Evolutionary conservation across 2,888 invertebrate genomes (phyloP).

Genomic region (Heliconius aoede): DNA sequence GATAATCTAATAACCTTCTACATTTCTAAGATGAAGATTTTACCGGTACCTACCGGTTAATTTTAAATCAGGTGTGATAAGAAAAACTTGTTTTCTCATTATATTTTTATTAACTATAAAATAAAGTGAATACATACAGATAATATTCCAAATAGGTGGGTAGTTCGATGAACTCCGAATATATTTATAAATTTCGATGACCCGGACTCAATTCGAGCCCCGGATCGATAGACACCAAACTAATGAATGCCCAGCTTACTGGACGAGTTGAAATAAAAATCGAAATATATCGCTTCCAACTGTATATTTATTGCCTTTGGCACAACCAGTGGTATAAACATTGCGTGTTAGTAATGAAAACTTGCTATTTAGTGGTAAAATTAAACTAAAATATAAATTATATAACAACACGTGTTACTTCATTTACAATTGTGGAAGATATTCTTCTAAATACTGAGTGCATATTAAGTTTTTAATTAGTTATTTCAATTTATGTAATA

Average conservation of each 20-base stretch:
- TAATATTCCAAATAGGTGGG: slow-evolving; percentile 39
- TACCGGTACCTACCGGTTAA: not conserved
- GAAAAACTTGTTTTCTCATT: not conserved
- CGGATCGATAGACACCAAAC: slow-evolving; percentile 59
- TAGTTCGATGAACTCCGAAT: slow-evolving; percentile 46
- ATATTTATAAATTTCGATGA: slow-evolving; percentile 53
- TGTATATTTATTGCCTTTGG: slow-evolving; percentile 70
- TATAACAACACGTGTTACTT: not conserved
- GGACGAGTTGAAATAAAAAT: slow-evolving; percentile 65
- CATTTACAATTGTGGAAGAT: not conserved
- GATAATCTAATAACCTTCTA: not conserved
- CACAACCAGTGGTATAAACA: slow-evolving; percentile 59
- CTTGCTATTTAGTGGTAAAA: slow-evolving; percentile 47
- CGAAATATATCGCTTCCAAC: slow-evolving; percentile 61
- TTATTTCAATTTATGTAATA: too few species aligned
- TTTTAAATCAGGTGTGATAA: not conserved
- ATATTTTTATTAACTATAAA: not conserved
- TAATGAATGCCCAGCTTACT: slow-evolving; percentile 54
- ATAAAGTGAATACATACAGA: slow-evolving; percentile 38
- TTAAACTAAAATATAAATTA: slow-evolving; percentile 3
- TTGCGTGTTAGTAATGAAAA: slow-evolving; percentile 42
- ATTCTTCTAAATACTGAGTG: not conserved
- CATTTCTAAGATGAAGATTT: not conserved
- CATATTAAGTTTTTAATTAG: not conserved
- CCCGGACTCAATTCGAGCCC: slow-evolving; percentile 56